A percentile compares a stretch with the other conserved stretches of the same genome.
phyloP scores from a whole-genome alignment of 2,888 invertebrate species.

The Myopa tessellatipennis region DNA sequence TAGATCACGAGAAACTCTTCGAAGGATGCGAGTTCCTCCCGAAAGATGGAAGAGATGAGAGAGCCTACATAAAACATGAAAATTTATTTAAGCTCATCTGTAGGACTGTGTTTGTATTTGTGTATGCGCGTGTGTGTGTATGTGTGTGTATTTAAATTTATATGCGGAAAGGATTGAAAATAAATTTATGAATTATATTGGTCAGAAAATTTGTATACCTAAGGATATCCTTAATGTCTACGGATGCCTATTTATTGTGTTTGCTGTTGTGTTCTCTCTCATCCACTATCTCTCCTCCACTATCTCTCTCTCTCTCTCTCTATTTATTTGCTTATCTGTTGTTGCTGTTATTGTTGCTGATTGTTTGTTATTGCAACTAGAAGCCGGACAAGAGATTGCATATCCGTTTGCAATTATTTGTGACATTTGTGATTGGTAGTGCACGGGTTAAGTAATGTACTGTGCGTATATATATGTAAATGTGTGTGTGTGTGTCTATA shows the following conservation, averaged over 20 bases:
- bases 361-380: constrained; percentile 11
- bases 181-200: constrained; percentile 67
- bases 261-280: constrained; percentile 15
- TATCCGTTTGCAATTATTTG: constrained; percentile 36
- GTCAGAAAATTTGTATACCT: constrained; percentile 60
- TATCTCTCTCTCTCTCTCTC: neutral
- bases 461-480: neutral
- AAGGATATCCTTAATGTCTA: constrained; percentile 36
- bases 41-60: neutral
- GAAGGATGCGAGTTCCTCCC: neutral
- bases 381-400: constrained; percentile 35
- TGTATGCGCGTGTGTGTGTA: constrained; percentile 19
- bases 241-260: constrained; percentile 32
- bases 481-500: constrained; percentile 3
- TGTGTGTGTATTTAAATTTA: constrained; percentile 51
- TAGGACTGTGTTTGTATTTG: too few species aligned
- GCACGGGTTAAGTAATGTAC: constrained; percentile 2
- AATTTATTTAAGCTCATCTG: constrained; percentile 21
- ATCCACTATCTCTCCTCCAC: too few species aligned
- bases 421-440: constrained; percentile 21
- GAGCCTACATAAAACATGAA: constrained; percentile 30
- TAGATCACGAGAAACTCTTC: constrained; percentile 42
- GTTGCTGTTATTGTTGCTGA: neutral
- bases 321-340: neutral
- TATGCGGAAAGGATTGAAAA: constrained; percentile 66